Percentiles rank a stretch among this genome's conserved stretches.
Conservation (phyloP, 2,113 vertebrate genomes). For the Catharus minimus region DNA sequence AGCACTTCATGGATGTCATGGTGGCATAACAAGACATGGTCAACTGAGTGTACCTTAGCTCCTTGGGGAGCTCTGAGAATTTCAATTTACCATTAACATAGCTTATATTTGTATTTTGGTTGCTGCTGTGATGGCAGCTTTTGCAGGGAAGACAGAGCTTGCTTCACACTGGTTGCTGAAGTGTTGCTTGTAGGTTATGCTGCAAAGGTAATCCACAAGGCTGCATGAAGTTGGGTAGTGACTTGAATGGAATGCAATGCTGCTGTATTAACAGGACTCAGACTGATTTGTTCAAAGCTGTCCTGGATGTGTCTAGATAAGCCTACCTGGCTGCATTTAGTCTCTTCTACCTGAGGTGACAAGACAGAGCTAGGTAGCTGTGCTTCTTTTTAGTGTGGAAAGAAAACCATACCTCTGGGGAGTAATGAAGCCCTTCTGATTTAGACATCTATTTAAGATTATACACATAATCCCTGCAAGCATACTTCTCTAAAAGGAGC, state of each 20-base stretch:
- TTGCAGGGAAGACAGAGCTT: neutral
- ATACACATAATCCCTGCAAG: neutral
- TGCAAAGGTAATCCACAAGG: neutral
- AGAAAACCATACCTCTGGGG: neutral
- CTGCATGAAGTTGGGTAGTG: neutral
- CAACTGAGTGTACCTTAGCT: neutral
- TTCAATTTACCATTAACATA: rapidly evolving
- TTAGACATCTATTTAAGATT: neutral
- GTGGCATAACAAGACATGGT: neutral
- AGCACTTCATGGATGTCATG: neutral
- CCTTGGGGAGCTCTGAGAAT: neutral
- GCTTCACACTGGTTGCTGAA: neutral
- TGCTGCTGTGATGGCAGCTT: neutral
- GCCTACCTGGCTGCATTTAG: neutral
- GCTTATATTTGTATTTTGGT: neutral
- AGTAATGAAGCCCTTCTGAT: neutral
- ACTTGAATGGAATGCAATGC: neutral
- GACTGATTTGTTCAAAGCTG: neutral
- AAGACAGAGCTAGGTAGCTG: neutral
- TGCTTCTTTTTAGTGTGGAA: neutral
- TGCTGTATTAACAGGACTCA: neutral
- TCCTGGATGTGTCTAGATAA: neutral
- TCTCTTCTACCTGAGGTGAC: neutral
- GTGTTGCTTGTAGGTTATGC: neutral
- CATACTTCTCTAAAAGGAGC: neutral